These are phyloP conservation scores for Tragopan temminckii DNA, from an alignment of 2,797 vertebrate genomes.

Conservation along the genomic window DNA sequence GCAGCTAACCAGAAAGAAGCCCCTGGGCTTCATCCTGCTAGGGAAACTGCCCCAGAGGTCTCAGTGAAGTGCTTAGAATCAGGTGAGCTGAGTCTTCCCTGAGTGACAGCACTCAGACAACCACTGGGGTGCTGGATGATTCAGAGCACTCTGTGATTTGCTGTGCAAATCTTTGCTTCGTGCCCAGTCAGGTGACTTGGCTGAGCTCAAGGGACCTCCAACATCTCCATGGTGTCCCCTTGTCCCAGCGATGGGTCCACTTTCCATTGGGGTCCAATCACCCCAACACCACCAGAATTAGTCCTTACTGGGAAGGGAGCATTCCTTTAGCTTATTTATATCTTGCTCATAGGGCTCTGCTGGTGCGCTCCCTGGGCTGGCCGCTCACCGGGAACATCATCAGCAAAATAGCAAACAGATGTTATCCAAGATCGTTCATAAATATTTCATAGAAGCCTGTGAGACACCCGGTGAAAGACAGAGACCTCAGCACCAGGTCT, in stretches of 20 bases:
- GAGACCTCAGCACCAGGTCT: slow-evolving; percentile 7
- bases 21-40: neutral
- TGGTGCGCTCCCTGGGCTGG: neutral
- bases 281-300: neutral
- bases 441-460: slow-evolving; percentile 73
- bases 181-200: neutral
- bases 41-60: neutral
- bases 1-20: neutral
- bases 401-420: slow-evolving; percentile 77
- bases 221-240: accelerated
- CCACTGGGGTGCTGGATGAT: accelerated
- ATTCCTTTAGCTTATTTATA: neutral
- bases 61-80: neutral
- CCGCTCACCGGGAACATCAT: slow-evolving; percentile 26
- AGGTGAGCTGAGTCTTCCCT: neutral
- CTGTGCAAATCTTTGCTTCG: accelerated
- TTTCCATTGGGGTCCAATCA: neutral
- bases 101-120: neutral
- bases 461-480: slow-evolving; percentile 54
- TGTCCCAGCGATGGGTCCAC: accelerated
- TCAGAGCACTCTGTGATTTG: neutral
- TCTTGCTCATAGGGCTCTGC: neutral
- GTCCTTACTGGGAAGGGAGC: neutral
- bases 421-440: slow-evolving; percentile 74
- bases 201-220: neutral